Evolutionary conservation across 1,140 invertebrate species (phyloP).

Genomic region (Neodiprion virginianus): DNA sequence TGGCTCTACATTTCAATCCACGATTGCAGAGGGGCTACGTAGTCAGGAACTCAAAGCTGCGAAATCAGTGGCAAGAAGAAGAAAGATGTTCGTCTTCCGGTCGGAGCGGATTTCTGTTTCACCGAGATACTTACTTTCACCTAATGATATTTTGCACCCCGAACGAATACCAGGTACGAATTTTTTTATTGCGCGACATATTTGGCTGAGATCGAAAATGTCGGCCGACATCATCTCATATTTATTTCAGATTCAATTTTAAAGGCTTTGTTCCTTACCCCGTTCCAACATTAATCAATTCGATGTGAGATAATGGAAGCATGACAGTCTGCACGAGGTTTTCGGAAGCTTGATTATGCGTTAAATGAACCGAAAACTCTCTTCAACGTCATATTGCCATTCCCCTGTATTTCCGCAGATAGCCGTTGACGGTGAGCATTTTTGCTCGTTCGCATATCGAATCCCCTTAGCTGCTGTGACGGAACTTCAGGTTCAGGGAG

Average conservation of each 20-base stretch:
- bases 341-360: too few relatives aligned
- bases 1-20: conserved; percentile 83
- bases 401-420: conserved; percentile 55
- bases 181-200: neutral
- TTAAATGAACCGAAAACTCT: too few relatives aligned
- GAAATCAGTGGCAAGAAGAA: conserved; percentile 73
- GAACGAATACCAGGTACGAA: conserved; percentile 49
- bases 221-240: too few relatives aligned
- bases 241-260: neutral
- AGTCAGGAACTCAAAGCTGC: conserved; percentile 75
- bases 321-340: too few relatives aligned
- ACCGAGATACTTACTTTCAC: conserved; percentile 48
- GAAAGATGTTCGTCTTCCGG: conserved; percentile 67
- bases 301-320: too few relatives aligned
- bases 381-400: too few relatives aligned
- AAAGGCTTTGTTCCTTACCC: conserved; percentile 13
- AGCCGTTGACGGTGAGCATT: conserved; percentile 75
- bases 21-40: conserved; percentile 75
- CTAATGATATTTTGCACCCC: conserved; percentile 53
- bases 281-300: neutral
- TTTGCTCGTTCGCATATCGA: conserved; percentile 72
- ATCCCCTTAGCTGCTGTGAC: conserved; percentile 64
- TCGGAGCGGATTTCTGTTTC: conserved; percentile 41
- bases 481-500: conserved; percentile 67
- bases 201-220: too few relatives aligned